These are phyloP conservation scores for Apteryx mantelli DNA, from an alignment of 2,113 vertebrate genomes.

Conservation along the genomic window DNA sequence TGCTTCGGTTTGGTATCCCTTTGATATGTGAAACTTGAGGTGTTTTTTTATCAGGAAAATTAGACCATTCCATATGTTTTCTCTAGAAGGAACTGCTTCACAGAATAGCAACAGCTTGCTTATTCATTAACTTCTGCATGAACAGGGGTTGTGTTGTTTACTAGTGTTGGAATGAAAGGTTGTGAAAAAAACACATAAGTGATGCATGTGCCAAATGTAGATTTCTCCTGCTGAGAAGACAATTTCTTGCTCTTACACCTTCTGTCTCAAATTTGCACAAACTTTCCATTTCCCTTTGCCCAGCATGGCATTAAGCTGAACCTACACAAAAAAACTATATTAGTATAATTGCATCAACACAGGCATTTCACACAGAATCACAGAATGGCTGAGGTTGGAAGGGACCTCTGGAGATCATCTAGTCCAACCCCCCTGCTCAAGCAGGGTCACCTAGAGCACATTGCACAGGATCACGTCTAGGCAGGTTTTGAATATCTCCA, in stretches of 20 bases:
- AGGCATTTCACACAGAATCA: too few relatives aligned
- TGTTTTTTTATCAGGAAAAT: neutral
- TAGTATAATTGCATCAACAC: neutral
- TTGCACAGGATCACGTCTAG: too few relatives aligned
- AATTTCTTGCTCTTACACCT: too few relatives aligned
- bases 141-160: neutral
- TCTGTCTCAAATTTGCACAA: too few relatives aligned
- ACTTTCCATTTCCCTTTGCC: too few relatives aligned
- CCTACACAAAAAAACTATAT: neutral
- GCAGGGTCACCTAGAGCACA: too few relatives aligned
- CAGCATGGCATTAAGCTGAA: too few relatives aligned
- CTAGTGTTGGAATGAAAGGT: neutral
- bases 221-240: too few relatives aligned
- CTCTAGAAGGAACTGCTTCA: neutral
- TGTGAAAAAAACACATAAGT: neutral
- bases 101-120: neutral
- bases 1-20: neutral
- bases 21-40: neutral
- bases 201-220: neutral
- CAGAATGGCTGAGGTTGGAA: too few relatives aligned
- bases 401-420: too few relatives aligned
- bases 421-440: too few relatives aligned
- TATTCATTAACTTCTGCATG: neutral
- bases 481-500: too few relatives aligned
- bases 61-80: neutral